Conservation (phyloP, 2,888 invertebrate genomes). For the Torymus texanus region DNA sequence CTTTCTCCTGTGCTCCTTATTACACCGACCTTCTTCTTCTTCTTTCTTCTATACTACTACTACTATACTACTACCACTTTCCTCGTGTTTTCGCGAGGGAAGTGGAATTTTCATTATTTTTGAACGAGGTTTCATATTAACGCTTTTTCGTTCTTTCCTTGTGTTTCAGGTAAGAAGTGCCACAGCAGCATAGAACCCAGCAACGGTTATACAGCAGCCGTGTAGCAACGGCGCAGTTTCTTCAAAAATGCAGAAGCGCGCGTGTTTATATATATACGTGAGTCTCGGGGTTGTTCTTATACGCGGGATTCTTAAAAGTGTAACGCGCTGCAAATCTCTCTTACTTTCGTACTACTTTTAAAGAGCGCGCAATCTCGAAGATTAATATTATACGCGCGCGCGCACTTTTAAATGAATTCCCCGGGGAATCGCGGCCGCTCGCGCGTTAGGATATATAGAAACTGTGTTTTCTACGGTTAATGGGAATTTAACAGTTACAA, state of each 20-base stretch:
- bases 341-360: conserved; percentile 4
- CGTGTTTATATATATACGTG: no score
- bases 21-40: no score
- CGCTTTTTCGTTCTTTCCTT: conserved; percentile 20
- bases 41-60: no score
- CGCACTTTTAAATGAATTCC: conserved; percentile 34
- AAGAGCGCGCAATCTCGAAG: conserved; percentile 45
- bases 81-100: no score
- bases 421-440: background rate
- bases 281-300: no score
- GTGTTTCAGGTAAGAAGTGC: conserved; percentile 51
- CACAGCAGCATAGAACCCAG: background rate
- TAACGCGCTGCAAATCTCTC: conserved; percentile 38
- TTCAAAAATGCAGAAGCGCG: conserved; percentile 35
- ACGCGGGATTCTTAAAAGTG: background rate
- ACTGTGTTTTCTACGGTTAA: no score
- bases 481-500: no score
- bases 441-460: no score
- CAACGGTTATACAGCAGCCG: background rate
- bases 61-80: no score
- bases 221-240: background rate
- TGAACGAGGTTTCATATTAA: conserved; percentile 48
- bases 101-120: conserved; percentile 49
- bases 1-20: background rate
- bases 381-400: conserved; percentile 30